phyloP scores from a whole-genome alignment of 2,888 invertebrate species.

The Altica lythri region DNA sequence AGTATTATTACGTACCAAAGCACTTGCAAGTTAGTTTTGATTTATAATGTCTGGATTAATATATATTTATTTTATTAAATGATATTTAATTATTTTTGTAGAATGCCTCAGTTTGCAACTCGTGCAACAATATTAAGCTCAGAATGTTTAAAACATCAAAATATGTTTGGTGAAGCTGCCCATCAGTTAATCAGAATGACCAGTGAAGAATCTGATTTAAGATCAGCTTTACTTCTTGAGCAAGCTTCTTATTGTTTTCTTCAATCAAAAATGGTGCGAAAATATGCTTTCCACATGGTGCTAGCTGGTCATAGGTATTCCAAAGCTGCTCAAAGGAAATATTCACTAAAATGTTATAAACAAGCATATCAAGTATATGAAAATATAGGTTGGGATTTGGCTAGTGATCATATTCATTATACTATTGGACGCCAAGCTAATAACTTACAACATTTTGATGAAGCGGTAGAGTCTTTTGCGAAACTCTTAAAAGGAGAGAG shows the following conservation, averaged over 20 bases:
- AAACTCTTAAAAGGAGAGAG: conserved; percentile 74
- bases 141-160: conserved; percentile 80
- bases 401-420: conserved; percentile 95
- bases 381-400: conserved; percentile 84
- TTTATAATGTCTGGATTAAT: conserved; percentile 5
- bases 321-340: conserved; percentile 89
- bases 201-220: conserved; percentile 94
- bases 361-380: conserved; percentile 82
- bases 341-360: conserved; percentile 88
- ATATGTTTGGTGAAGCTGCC: conserved; percentile 89
- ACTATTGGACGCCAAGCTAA: conserved; percentile 90
- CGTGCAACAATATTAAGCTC: conserved; percentile 88
- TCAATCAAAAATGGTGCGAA: conserved; percentile 76
- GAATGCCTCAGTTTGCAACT: conserved; percentile 90
- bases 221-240: conserved; percentile 91
- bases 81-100: conserved; percentile 48
- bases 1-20: conserved; percentile 90
- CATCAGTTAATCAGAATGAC: conserved; percentile 94
- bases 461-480: conserved; percentile 76
- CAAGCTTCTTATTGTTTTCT: conserved; percentile 94
- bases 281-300: conserved; percentile 96
- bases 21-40: conserved; percentile 74
- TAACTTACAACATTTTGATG: conserved; percentile 72
- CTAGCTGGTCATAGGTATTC: conserved; percentile 94
- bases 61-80: conserved; percentile 6